phyloP scores from a whole-genome alignment of 2,797 vertebrate genomes.

The Tokudaia tokunoshimensis region DNA sequence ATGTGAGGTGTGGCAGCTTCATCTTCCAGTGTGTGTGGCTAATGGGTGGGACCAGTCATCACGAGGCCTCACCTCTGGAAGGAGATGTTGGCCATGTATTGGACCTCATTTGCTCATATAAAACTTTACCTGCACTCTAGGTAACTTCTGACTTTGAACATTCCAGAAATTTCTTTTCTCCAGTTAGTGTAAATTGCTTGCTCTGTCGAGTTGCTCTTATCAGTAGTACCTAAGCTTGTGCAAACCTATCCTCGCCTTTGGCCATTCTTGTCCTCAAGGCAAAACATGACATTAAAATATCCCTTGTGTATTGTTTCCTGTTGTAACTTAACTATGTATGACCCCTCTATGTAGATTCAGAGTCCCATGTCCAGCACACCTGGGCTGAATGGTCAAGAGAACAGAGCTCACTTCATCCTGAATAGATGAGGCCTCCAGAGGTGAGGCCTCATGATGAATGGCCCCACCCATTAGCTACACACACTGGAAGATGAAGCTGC shows the following conservation, averaged over 20 bases:
- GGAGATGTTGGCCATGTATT: background rate
- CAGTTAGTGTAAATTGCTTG: background rate
- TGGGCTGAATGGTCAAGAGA: background rate
- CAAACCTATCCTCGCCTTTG: background rate
- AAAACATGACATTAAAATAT: background rate
- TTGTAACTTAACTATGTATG: background rate
- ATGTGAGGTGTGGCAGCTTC: background rate
- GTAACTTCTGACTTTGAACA: background rate
- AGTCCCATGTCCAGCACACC: background rate
- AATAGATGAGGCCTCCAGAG: background rate
- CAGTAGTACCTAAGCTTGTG: background rate
- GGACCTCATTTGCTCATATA: background rate
- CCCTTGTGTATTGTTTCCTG: background rate
- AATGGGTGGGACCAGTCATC: rapidly evolving
- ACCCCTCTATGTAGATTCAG: background rate
- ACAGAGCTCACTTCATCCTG: background rate
- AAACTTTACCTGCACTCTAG: background rate
- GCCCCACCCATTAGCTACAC: background rate
- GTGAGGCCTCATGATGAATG: background rate
- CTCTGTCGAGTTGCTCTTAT: background rate
- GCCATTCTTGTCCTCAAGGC: background rate
- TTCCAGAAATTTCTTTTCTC: background rate
- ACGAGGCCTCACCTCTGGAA: background rate
- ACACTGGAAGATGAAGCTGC: background rate
- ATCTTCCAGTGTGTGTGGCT: background rate